Conservation (phyloP, 2,888 invertebrate species). For the Oegoconia quadripuncta region DNA sequence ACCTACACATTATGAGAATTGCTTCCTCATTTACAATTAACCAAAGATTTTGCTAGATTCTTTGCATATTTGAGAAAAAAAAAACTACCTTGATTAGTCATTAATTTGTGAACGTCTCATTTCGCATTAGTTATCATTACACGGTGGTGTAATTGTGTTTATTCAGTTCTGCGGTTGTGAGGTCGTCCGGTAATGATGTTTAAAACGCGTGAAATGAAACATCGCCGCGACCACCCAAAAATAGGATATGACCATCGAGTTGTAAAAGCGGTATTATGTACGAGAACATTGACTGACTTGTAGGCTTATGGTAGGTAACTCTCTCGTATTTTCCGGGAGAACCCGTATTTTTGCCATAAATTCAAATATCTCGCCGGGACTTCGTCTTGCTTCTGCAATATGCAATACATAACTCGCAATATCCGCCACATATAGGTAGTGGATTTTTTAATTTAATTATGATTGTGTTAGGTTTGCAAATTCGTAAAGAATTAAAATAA, state of each 20-base stretch:
- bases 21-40: conserved; percentile 13
- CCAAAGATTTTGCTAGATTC: conserved; percentile 2
- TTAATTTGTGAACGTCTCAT: conserved; percentile 25
- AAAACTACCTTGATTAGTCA: conserved; percentile 21
- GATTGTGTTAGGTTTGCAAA: too few species aligned
- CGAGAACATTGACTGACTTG: too few species aligned
- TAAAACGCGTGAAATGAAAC: conserved; percentile 69
- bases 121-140: conserved; percentile 26
- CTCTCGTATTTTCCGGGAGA: too few species aligned
- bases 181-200: conserved; percentile 28
- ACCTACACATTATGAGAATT: conserved; percentile 1
- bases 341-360: too few species aligned
- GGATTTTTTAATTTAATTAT: too few species aligned
- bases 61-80: conserved; percentile 10
- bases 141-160: conserved; percentile 35
- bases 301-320: too few species aligned
- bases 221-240: conserved; percentile 63
- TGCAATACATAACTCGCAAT: too few species aligned
- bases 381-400: too few species aligned
- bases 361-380: too few species aligned
- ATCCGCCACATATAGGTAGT: too few species aligned
- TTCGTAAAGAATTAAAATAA: too few species aligned
- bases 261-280: too few species aligned
- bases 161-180: conserved; percentile 21
- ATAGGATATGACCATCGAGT: conserved; percentile 38